Evolutionary conservation across 2,888 invertebrate genomes (phyloP), one percentile per base, ranked within the genome.

Genomic region (Microchrysa polita): DNA sequence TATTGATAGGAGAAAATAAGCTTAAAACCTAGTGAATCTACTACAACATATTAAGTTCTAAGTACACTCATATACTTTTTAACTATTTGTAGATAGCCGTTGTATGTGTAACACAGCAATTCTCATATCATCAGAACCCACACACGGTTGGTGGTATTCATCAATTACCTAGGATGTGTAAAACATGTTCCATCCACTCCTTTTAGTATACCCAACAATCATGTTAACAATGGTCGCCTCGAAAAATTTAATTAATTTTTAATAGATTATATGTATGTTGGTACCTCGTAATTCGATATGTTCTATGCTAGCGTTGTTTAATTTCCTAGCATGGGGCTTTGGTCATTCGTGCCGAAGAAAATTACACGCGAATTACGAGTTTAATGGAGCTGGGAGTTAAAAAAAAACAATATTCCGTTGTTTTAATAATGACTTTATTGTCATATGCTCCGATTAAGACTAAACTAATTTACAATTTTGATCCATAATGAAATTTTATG

Each of bases 181-280:
- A 65, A 65, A 65, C 65, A 65, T 65, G 22, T 44, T 48, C 44
- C 65, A 65, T 48, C 20, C 65, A 34, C 10, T 10, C 22, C 18
- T 22, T 22, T 44, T 20, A 65, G 22, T 48, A 48, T 20, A 65
- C 16, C 65, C 65, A 7, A 7, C 34, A 10, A 34, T 44, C 16
- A 48, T 20, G 65, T 69, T 69, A 69, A 69, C 69, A 69, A 69
- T 69, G 69, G 69, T 69, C 69, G 57, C 55, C 69, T 69, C 55
- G 55, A 55, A 73, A 73, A 74, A 74, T 73, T 74, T 74, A 74
- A 74, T 74, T 74, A 74, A 74, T 67, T 67, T 59, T 73, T 60
- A 74, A 67, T 69, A 67, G 74, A 74, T n/a, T 73, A 63, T 74
- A 74, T 73, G 74, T n/a, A n/a, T n/a, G n/a, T n/a, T n/a, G n/a